phyloP scores from a whole-genome alignment of 2,113 vertebrate species.

The Turdus rufiventris region DNA sequence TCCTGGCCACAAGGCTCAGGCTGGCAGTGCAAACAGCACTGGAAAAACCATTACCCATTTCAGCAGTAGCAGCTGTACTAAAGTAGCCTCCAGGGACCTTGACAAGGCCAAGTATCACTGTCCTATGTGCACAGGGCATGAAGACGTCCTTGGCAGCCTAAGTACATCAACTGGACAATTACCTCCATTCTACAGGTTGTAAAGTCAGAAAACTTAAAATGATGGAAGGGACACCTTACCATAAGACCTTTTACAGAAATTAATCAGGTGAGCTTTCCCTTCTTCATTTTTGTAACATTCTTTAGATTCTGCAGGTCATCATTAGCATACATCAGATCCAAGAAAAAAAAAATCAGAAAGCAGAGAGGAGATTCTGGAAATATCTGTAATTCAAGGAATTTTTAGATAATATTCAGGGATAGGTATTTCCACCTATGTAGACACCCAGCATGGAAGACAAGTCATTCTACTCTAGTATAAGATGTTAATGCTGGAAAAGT shows the following conservation, averaged over 20 bases:
- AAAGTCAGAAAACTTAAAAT: background rate
- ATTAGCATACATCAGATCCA: background rate
- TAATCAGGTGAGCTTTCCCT: background rate
- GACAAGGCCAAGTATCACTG: background rate
- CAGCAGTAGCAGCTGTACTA: background rate
- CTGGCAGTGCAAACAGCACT: background rate
- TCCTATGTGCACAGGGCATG: fast-evolving
- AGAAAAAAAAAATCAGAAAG: background rate
- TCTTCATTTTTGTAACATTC: background rate
- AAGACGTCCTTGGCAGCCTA: background rate
- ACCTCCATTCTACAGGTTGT: background rate
- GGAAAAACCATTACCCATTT: background rate
- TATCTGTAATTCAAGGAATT: background rate
- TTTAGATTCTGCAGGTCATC: background rate
- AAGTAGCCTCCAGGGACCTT: background rate
- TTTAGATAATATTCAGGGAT: background rate
- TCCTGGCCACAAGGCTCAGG: background rate
- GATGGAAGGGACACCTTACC: background rate
- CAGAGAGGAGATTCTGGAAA: background rate
- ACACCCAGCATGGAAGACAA: background rate
- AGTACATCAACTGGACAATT: background rate
- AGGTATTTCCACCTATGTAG: background rate
- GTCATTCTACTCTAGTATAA: background rate
- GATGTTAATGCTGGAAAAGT: background rate
- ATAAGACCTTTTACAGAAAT: background rate